Conservation (phyloP, 1,140 invertebrate genomes). For the Microplitis demolitor region DNA sequence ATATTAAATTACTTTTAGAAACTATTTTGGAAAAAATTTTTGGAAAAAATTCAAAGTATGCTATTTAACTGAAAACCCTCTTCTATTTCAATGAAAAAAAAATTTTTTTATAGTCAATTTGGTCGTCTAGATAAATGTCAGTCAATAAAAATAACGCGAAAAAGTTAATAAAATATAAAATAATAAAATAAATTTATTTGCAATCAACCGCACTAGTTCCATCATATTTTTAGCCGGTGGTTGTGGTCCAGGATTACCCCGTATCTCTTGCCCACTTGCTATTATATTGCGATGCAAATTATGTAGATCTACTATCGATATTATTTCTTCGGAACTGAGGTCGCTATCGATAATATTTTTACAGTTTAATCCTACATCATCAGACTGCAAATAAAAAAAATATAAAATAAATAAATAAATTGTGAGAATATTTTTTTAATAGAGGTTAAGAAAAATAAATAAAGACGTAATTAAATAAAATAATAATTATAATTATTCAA, state of each 20-base stretch:
- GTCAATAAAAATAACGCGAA: neutral
- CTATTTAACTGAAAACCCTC: no score
- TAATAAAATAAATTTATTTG: neutral
- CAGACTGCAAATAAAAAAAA: slow-evolving; percentile 27
- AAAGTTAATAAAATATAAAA: neutral
- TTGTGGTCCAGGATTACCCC: slow-evolving; percentile 62
- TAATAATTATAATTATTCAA: neutral
- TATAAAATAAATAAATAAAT: neutral
- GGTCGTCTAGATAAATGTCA: neutral
- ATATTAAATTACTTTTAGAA: no score
- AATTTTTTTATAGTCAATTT: no score
- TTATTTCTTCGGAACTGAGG: slow-evolving; percentile 36
- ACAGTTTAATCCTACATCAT: slow-evolving; percentile 33
- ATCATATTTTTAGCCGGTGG: slow-evolving; percentile 64
- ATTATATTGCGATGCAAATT: slow-evolving; percentile 61
- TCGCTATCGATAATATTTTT: slow-evolving; percentile 27
- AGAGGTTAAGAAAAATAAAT: neutral
- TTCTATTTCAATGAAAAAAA: no score
- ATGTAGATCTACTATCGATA: slow-evolving; percentile 48
- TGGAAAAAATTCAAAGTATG: no score
- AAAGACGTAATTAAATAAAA: neutral
- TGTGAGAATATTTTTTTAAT: neutral
- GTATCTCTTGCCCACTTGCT: slow-evolving; percentile 56
- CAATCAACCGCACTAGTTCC: slow-evolving; percentile 53
- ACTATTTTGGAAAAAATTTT: no score